A percentile compares a stretch with the other conserved stretches of the same genome.
phyloP scores from a whole-genome alignment of 2,113 vertebrate genomes.

The Canis aureus region DNA sequence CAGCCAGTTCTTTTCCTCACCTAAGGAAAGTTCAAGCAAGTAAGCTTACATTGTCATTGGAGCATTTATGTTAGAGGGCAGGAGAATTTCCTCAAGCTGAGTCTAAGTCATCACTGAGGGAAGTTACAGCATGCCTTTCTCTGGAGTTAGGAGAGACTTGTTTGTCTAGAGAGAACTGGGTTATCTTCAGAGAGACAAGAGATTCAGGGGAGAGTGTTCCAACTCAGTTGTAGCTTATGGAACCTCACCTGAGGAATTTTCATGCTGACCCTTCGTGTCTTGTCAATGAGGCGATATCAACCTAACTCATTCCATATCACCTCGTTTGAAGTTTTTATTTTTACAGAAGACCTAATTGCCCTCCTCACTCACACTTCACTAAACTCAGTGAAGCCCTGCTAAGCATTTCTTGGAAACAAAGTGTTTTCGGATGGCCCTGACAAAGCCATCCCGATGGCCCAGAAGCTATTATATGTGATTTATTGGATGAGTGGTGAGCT shows the following conservation, averaged over 20 bases:
- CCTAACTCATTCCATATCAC: neutral
- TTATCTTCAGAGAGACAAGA: neutral
- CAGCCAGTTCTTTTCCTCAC: neutral
- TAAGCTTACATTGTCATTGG: neutral
- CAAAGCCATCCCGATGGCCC: neutral
- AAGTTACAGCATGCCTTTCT: neutral
- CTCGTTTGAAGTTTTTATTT: constrained; percentile 41
- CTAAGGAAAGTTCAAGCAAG: neutral
- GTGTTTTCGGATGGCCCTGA: constrained; percentile 64
- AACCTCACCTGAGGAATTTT: constrained; percentile 4
- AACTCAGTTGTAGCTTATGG: neutral
- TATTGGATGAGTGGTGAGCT: neutral
- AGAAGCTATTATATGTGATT: constrained; percentile 18
- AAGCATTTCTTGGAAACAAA: constrained; percentile 78
- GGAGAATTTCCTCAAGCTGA: neutral
- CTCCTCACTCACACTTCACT: constrained; percentile 61
- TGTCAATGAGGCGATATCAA: neutral
- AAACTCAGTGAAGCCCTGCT: constrained; percentile 65
- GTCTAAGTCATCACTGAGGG: neutral
- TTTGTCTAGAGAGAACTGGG: neutral
- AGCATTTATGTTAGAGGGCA: neutral
- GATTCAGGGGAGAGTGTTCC: neutral
- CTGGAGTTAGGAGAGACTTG: neutral
- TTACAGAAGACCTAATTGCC: constrained; percentile 62
- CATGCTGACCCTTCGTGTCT: neutral